Conservation (phyloP, 1,140 invertebrate species). For the Aphaenogaster rudis region DNA sequence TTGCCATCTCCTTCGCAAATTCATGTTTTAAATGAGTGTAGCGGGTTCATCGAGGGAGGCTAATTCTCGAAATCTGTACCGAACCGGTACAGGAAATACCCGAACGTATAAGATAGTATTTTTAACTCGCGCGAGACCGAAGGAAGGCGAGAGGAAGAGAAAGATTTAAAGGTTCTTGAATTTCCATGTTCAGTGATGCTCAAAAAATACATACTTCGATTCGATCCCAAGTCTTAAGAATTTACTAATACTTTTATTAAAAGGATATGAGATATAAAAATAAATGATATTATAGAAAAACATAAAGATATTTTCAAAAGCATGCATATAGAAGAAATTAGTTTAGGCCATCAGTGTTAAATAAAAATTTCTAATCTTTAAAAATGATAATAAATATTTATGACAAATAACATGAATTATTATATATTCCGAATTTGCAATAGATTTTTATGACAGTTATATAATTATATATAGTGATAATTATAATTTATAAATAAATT, state of each 20-base stretch:
- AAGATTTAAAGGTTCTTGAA: conserved; percentile 73
- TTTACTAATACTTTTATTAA: background rate
- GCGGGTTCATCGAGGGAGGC: conserved; percentile 45
- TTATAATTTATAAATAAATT: conserved; percentile 3
- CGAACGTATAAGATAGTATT: conserved; percentile 65
- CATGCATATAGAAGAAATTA: background rate
- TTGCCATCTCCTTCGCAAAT: background rate
- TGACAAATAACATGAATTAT: background rate
- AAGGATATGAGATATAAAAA: background rate
- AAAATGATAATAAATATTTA: conserved; percentile 15
- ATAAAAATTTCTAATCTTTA: background rate
- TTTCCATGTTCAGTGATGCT: conserved; percentile 58
- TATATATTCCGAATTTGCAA: background rate
- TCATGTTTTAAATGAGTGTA: conserved; percentile 23
- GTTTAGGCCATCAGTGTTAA: background rate
- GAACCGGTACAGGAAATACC: conserved; percentile 40
- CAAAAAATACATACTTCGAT: background rate
- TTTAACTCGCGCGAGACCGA: conserved; percentile 66
- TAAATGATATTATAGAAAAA: background rate
- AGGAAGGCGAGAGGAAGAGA: conserved; percentile 65
- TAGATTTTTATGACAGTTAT: background rate
- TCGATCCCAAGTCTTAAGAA: background rate
- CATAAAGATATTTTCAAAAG: background rate
- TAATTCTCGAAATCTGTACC: conserved; percentile 64
- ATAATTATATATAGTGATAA: background rate